Evolutionary conservation across 2,113 vertebrate species (phyloP), one percentile per base, ranked within the genome.

Genomic region (Phalacrocorax pelagicus): DNA sequence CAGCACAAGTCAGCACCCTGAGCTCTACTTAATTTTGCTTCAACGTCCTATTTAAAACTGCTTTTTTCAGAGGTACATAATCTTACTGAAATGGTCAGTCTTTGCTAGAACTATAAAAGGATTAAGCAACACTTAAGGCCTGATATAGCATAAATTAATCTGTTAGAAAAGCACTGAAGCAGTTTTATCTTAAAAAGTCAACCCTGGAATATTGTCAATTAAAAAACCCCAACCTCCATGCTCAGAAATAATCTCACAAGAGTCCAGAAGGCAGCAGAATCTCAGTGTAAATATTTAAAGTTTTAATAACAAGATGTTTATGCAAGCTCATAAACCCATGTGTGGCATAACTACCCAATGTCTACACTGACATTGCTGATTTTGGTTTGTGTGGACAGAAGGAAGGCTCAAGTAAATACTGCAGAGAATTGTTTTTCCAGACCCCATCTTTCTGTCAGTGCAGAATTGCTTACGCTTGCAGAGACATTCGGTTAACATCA

Each of bases 261-360:
- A 66, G 70, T 82, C 86, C 88, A 97, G 80, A 91, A 75, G 81
- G 83, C 94, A 95, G 73, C 13, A 92, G 81, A 89, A 79, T 75
- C 66, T 77, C 66, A 75, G 23, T 42, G n/a, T 92, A 97, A 94
- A 97, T 95, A 97, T 94, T 97, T 96, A 82, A 97, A 92, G 49
- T 85, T 94, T 79, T 85, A 95, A 81, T 95, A 97, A 84, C 86
- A 79, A 92, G 77, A 92, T 86, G 77, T 94, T 95, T 95, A 91
- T 72, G 73, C 66, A 62, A 87, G 66, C 54, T 91, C 66, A 70
- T 91, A 97, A 94, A 94, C 79, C 54, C 57, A 30, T 62, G 66
- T 69, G 91, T 87, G 94, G 78, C 86, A 96, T 74, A 91, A 79
- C 81, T 62, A 81, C 58, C 67, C 88, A 52, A 34, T 3, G 9